Base-by-base conservation (phyloP, 2,888 invertebrate genomes). In the Microplitis deprimator region DNA sequence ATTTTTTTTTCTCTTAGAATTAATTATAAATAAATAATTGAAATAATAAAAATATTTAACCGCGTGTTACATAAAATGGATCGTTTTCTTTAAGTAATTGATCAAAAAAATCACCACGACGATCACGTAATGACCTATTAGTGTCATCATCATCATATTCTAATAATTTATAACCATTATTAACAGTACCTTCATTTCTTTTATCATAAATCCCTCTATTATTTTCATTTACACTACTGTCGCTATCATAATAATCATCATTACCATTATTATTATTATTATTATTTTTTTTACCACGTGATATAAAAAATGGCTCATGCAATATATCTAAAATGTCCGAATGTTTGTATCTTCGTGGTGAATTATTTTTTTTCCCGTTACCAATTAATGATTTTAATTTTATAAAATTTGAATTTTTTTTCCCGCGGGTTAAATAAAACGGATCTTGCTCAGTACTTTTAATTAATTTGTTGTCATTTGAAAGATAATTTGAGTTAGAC, bases 341-440 rank as follows among this genome's bases (percentile, higher is more conserved):
- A 71, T 83, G 82, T 29, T 85, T 85, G 70, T 82, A 75, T 7
- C 85, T 6, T 6, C 6, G 29, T 13, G 6, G 13, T 20, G 13
- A 29, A 65, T 65, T 50, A 13, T 29, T 20, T 38, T 65, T 50
- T 13, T 50, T 50, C 2, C 13, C 50, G 13, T 50, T 50, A 50
- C 50, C 13, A 13, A 50, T 13, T 13, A 5, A 13, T 13, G 13
- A 50, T 13, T 50, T 50, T 5, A 10, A 1, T 5, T 8, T 50
- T 13, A 50, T 50, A 1, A 13, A 29, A 29, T 29, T 29, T 29
- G 29, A 29, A 29, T 29, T 29, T 29, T 4, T 29, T 1, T 84
- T 86, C 1, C 87, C 87, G 4, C 87, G 80, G 5, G 85, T 81
- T 1, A 85, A 78, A 71, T 86, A 83, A 71, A 85, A 87, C 7